These are phyloP conservation scores for Ericerus pela DNA, from an alignment of 1,140 invertebrate genomes.

Conservation along the genomic window DNA sequence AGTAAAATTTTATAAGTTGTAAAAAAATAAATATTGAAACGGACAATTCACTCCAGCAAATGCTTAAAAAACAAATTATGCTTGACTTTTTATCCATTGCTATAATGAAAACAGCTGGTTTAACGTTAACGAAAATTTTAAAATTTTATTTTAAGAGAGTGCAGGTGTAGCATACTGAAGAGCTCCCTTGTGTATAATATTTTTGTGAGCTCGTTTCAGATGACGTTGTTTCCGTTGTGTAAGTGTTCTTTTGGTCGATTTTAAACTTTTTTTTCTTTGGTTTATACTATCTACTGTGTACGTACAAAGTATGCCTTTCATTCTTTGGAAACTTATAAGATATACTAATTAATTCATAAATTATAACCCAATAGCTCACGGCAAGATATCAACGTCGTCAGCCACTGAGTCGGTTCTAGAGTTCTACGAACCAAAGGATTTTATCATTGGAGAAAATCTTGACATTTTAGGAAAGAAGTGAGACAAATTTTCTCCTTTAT, in stretches of 20 bases:
- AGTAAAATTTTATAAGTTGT: no score
- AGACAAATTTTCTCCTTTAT: not conserved
- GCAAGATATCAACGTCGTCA: not conserved
- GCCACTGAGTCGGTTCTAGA: conserved; percentile 30
- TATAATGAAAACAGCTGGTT: not conserved
- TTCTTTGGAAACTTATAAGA: not conserved
- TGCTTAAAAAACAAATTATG: not conserved
- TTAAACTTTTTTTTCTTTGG: not conserved
- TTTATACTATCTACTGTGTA: not conserved
- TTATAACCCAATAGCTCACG: not conserved
- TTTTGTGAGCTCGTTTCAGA: no score
- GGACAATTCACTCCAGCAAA: no score
- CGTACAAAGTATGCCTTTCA: not conserved
- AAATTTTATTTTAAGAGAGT: no score
- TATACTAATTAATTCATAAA: not conserved
- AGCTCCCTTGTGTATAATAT: no score
- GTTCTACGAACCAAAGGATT: conserved; percentile 59
- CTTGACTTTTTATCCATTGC: not conserved
- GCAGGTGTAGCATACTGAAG: no score
- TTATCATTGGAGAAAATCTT: conserved; percentile 52
- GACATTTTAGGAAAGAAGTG: conserved; percentile 44
- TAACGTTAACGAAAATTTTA: no score
- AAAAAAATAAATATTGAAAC: no score
- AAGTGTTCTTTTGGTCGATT: no score
- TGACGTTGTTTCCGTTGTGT: no score